Percentiles rank a stretch among this genome's conserved stretches.
phyloP scores from a whole-genome alignment of 2,888 invertebrate genomes.

The Folsomia candida region DNA sequence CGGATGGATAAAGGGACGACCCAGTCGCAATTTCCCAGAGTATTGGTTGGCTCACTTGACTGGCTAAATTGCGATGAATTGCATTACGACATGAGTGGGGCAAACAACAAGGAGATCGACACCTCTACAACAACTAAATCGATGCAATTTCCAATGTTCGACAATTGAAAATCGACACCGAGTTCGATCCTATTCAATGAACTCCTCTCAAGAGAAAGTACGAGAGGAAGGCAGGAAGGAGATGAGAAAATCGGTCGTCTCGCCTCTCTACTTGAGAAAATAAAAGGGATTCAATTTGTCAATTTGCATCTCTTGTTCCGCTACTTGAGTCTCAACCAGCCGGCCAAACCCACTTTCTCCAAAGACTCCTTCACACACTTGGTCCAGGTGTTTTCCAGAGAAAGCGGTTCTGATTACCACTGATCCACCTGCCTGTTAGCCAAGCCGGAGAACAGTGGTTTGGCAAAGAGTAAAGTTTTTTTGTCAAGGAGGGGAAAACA shows the following conservation, averaged over 20 bases:
- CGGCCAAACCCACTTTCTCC: too few relatives aligned
- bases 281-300: slow-evolving; percentile 11
- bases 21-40: not conserved
- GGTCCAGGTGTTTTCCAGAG: too few relatives aligned
- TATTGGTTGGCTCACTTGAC: not conserved
- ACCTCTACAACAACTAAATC: too few relatives aligned
- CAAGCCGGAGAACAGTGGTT: too few relatives aligned
- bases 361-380: not conserved
- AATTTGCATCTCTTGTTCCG: slow-evolving; percentile 13
- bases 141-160: not conserved
- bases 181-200: not conserved
- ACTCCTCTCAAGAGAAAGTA: not conserved
- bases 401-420: too few relatives aligned
- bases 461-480: too few relatives aligned
- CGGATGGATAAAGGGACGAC: not conserved
- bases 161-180: not conserved
- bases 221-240: not conserved
- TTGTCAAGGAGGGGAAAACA: too few relatives aligned
- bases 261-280: not conserved
- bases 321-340: too few relatives aligned
- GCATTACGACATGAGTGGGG: not conserved
- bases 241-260: not conserved
- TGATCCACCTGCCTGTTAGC: too few relatives aligned
- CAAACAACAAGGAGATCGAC: not conserved
- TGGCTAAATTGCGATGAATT: not conserved